Conservation (phyloP, 2,888 invertebrate species). For the Geophilus truncorum region DNA sequence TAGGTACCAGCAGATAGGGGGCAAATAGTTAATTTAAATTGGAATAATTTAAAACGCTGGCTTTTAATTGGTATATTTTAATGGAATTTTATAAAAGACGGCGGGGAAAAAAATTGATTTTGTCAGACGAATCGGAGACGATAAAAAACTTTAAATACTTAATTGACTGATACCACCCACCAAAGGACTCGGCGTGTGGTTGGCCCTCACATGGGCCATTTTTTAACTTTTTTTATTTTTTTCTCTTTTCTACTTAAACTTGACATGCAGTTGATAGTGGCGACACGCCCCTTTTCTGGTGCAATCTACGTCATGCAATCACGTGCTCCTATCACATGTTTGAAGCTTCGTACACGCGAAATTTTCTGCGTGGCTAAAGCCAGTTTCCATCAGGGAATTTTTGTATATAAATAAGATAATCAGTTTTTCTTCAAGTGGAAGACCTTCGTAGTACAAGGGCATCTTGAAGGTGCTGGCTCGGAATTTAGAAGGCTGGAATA, state of each 20-base stretch:
- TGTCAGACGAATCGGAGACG: neutral
- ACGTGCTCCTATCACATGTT: constrained; percentile 21
- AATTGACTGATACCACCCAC: constrained; percentile 21
- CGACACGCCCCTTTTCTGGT: constrained; percentile 17
- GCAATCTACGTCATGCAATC: constrained; percentile 17
- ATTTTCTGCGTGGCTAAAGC: constrained; percentile 27
- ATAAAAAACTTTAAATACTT: neutral
- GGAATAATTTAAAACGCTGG: neutral
- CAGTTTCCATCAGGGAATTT: neutral
- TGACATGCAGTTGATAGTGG: neutral
- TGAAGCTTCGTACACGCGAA: neutral
- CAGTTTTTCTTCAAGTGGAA: constrained; percentile 22
- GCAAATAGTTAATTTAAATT: neutral
- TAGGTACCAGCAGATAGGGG: neutral
- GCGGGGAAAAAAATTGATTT: neutral
- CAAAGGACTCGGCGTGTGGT: constrained; percentile 11
- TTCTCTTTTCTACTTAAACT: neutral
- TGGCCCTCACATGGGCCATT: neutral
- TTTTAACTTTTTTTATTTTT: neutral
- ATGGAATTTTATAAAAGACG: neutral
- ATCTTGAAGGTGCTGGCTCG: neutral
- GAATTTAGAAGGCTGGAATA: neutral
- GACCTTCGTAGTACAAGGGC: constrained; percentile 13
- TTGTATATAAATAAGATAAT: constrained; percentile 27
- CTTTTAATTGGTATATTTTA: neutral